phyloP scores from a whole-genome alignment of 2,113 vertebrate genomes.

The Paracanthobrama guichenoti region DNA sequence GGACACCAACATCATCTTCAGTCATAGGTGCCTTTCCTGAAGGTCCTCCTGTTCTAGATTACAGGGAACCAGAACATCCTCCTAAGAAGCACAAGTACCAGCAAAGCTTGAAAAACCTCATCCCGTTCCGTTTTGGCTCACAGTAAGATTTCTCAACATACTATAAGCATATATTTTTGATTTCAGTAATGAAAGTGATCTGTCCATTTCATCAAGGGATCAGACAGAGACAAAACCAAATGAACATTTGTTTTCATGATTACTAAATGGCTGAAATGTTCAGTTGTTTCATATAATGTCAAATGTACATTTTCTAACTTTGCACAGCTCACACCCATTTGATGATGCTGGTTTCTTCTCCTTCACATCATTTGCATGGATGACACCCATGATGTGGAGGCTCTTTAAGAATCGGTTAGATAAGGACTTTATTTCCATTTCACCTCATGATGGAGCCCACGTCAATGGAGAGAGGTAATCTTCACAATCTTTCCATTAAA shows the following conservation, averaged over 20 bases:
- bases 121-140: conserved; percentile 63
- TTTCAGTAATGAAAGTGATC: not conserved
- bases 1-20: not conserved
- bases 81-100: conserved; percentile 70
- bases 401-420: conserved; percentile 72
- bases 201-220: not conserved
- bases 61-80: conserved; percentile 41
- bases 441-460: conserved; percentile 66
- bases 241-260: not conserved
- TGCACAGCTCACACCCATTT: conserved; percentile 69
- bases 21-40: conserved; percentile 56
- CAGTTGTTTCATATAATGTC: not conserved
- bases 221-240: not conserved
- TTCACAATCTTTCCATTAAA: not conserved
- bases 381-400: conserved; percentile 75
- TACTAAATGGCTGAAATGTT: too few species aligned
- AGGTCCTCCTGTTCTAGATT: conserved; percentile 54
- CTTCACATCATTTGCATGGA: conserved; percentile 74
- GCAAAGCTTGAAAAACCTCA: conserved; percentile 71
- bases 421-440: conserved; percentile 64
- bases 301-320: not conserved
- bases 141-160: conserved; percentile 50
- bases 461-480: conserved; percentile 73
- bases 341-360: conserved; percentile 79
- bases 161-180: not conserved